Percentiles rank a stretch among this genome's conserved stretches.
These are phyloP conservation scores for Psylliodes chrysocephalus DNA, from an alignment of 2,888 invertebrate genomes.

Conservation along the genomic window DNA sequence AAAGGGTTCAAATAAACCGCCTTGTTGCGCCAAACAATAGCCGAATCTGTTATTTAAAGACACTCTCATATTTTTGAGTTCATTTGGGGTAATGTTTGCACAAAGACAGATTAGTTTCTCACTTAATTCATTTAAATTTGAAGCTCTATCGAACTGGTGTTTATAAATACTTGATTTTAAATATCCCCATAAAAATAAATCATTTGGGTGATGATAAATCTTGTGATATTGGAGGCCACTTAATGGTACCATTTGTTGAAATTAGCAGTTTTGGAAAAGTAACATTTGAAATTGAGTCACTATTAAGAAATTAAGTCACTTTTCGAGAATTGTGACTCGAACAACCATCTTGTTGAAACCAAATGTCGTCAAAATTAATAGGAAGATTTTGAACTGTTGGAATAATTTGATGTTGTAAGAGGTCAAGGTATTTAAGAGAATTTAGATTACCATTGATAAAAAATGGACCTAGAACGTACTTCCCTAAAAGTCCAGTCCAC, in stretches of 20 bases:
- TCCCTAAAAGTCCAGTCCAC: background rate
- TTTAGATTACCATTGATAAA: constrained; percentile 30
- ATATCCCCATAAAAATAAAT: constrained; percentile 6
- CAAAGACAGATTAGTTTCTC: background rate
- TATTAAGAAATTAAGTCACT: background rate
- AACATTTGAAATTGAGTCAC: no score
- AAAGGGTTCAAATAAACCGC: no score
- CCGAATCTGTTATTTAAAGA: no score
- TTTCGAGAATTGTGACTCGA: constrained; percentile 7
- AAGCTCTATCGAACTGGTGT: no score
- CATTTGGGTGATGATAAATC: background rate
- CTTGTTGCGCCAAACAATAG: no score
- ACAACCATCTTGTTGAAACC: constrained; percentile 23
- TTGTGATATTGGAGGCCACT: background rate
- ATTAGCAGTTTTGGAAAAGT: constrained; percentile 1
- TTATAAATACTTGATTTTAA: background rate
- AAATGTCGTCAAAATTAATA: constrained; percentile 14
- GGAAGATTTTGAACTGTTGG: constrained; percentile 19
- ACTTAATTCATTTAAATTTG: background rate
- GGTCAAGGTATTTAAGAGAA: constrained; percentile 26
- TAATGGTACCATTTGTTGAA: background rate
- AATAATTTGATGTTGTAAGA: constrained; percentile 35
- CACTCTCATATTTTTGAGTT: no score
- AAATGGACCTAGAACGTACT: constrained; percentile 25
- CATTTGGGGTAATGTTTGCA: no score